These are phyloP conservation scores for Cosmia pyralina DNA, from an alignment of 2,888 invertebrate genomes.

Conservation along the genomic window DNA sequence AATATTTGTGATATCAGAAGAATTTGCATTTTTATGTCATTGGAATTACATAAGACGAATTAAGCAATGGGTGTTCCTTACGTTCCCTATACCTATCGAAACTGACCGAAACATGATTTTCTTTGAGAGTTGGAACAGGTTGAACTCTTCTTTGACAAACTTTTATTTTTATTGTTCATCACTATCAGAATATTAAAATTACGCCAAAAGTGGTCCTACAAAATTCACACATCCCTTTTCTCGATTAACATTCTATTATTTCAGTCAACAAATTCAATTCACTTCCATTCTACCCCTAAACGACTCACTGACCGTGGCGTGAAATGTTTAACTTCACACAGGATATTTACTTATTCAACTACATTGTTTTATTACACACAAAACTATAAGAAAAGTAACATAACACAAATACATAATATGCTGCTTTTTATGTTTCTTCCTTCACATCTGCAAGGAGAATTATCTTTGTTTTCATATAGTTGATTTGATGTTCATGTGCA, in stretches of 20 bases:
- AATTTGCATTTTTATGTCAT: slow-evolving; percentile 18
- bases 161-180: neutral
- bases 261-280: neutral
- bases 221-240: neutral
- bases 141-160: slow-evolving; percentile 4
- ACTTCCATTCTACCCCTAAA: no score
- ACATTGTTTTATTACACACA: neutral
- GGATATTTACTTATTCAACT: neutral
- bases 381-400: neutral
- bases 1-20: slow-evolving; percentile 40
- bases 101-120: neutral
- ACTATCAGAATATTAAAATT: neutral
- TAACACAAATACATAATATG: neutral
- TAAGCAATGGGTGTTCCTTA: neutral
- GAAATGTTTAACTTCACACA: neutral
- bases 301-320: no score
- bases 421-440: no score
- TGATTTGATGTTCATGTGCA: neutral
- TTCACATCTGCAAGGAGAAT: neutral
- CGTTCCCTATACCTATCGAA: no score
- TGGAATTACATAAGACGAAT: slow-evolving; percentile 53
- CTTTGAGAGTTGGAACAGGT: neutral
- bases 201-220: neutral
- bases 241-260: neutral
- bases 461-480: neutral